Evolutionary conservation across 2,113 vertebrate genomes (phyloP).

Genomic region (Mandrillus leucophaeus): DNA sequence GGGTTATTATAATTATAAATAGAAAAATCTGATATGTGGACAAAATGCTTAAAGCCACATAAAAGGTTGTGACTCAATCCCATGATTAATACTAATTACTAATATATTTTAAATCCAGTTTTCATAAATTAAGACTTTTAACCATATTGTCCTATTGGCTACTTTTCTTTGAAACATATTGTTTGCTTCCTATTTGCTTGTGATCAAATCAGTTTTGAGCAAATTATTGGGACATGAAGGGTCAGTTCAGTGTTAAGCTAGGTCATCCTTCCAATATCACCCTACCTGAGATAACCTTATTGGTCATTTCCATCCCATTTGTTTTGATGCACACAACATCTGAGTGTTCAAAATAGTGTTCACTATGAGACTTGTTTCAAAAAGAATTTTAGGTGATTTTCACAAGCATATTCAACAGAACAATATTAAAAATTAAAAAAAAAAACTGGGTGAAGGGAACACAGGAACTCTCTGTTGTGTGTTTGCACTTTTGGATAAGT

Average conservation of each 20-base stretch:
- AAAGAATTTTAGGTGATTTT: neutral
- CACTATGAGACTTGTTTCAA: neutral
- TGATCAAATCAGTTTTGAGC: neutral
- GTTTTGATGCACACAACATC: neutral
- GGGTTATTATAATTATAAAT: neutral
- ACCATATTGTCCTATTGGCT: neutral
- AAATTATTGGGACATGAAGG: neutral
- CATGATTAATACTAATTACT: neutral
- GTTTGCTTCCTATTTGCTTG: neutral
- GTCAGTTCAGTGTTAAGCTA: neutral
- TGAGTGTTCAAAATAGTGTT: neutral
- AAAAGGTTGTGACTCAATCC: neutral
- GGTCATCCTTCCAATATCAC: neutral
- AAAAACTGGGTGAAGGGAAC: neutral
- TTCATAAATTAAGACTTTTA: constrained; percentile 7
- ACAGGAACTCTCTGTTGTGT: neutral
- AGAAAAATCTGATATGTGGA: neutral
- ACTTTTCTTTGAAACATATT: neutral
- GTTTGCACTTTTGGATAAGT: neutral
- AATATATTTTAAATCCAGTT: constrained; percentile 1
- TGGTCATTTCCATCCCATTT: neutral
- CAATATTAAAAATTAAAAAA: neutral
- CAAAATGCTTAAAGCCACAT: neutral
- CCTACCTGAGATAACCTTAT: neutral
- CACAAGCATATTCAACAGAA: neutral